Evolutionary conservation across 2,797 vertebrate species (phyloP), one percentile per base, ranked within the genome.

Genomic region (Premnoplex brunnescens): DNA sequence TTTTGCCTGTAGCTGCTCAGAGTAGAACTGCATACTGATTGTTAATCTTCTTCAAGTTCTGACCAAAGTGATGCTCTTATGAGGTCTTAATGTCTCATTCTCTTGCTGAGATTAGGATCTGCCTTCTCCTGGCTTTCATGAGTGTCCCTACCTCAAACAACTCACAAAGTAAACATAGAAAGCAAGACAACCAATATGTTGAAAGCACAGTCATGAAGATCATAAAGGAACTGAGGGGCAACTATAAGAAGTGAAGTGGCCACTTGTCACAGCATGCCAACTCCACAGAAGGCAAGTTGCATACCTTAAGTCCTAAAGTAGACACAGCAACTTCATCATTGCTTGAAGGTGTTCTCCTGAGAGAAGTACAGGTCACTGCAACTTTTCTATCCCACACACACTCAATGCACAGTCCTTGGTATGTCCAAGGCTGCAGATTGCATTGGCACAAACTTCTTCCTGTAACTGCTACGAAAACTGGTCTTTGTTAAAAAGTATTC

Each of bases 341-440:
- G 21, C 3, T 2, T 21, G 69, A 72, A 67, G 7, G 13, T 59
- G 32, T 17, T 87, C 58, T 28, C 37, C 66, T 32, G 41, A 86
- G 54, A 30, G 4, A 72, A 75, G 20, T 36, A 75, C 62, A 77
- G 59, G 27, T 43, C 48, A 46, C 37, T 81, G 77, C 24, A 71
- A 22, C 20, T 58, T 36, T 36, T 68, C 32, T 41, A 24, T 26
- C 14, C 26, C 15, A 28, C 39, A 55, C 54, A 18, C 15, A 9
- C 17, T 60, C 49, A 49, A 20, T 0, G 0, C 54, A 46, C 21
- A 51, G 32, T 55, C 41, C n/a, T 46, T 5, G 1, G 49, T 16
- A 34, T 18, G 34, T 34, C 82, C 67, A 78, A 72, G 71, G n/a
- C 19, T 91, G 26, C 44, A 54, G 55, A n/a, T 6, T 52, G 62